phyloP scores from a whole-genome alignment of 1,140 invertebrate species.

The Amphibalanus amphitrite region DNA sequence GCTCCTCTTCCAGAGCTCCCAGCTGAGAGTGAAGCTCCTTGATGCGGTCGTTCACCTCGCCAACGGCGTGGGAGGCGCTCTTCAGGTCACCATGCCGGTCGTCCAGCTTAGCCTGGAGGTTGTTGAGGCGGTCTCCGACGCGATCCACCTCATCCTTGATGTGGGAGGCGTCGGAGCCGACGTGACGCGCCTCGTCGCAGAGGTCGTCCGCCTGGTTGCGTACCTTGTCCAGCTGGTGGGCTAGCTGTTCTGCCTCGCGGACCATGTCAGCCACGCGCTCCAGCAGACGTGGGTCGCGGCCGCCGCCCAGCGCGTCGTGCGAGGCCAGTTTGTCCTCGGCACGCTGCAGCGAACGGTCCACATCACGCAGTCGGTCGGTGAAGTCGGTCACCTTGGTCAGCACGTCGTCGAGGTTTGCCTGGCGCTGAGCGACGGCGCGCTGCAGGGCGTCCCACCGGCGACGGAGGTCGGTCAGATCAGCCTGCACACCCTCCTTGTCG shows the following conservation, averaged over 20 bases:
- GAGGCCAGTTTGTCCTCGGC: conserved; percentile 72
- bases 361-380: conserved; percentile 60
- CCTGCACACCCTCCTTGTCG: conserved; percentile 73
- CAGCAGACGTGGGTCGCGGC: conserved; percentile 59
- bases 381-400: conserved; percentile 63
- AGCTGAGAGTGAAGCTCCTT: conserved; percentile 58
- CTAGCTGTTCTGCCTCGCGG: conserved; percentile 53
- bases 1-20: conserved; percentile 57
- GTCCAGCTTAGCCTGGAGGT: conserved; percentile 54
- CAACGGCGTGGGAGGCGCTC: conserved; percentile 65
- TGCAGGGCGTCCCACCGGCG: conserved; percentile 78
- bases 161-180: conserved; percentile 44
- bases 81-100: conserved; percentile 64
- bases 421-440: conserved; percentile 39
- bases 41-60: conserved; percentile 69
- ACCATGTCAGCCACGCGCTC: conserved; percentile 58
- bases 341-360: conserved; percentile 59
- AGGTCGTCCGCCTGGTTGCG: conserved; percentile 53
- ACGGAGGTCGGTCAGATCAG: conserved; percentile 58
- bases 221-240: conserved; percentile 54
- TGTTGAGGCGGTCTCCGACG: conserved; percentile 54
- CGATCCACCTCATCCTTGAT: conserved; percentile 58
- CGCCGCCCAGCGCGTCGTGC: conserved; percentile 57
- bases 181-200: conserved; percentile 40
- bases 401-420: conserved; percentile 66